A percentile compares a stretch with the other conserved stretches of the same genome.
Evolutionary conservation across 2,797 vertebrate species (phyloP).

Genomic region (Rhinichthys osculus): DNA sequence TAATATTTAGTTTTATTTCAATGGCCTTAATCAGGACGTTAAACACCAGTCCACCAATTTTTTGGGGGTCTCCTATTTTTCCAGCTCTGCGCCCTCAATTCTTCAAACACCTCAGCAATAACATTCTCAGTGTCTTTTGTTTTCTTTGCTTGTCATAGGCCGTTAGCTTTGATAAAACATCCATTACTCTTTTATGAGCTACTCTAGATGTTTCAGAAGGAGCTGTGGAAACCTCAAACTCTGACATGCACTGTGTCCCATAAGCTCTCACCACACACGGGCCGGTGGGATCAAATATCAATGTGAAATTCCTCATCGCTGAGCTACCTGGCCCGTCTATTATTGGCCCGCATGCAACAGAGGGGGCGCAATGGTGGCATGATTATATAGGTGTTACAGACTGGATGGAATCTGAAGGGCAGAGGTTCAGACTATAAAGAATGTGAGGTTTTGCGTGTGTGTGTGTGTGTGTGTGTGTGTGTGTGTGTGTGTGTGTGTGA

Average conservation of each 20-base stretch:
- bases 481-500: no score
- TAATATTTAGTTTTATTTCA: constrained; percentile 9
- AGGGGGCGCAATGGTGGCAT: constrained; percentile 64
- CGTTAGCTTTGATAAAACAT: constrained; percentile 48
- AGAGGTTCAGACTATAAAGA: constrained; percentile 39
- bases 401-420: constrained; percentile 51
- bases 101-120: constrained; percentile 27
- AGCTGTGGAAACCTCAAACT: constrained; percentile 30
- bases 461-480: neutral
- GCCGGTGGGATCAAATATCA: constrained; percentile 62
- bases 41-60: neutral
- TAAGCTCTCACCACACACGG: constrained; percentile 65
- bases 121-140: constrained; percentile 27
- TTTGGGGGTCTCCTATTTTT: constrained; percentile 2
- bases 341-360: constrained; percentile 68
- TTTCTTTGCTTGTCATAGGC: constrained; percentile 35
- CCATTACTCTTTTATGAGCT: constrained; percentile 46
- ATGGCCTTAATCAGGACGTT: neutral
- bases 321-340: constrained; percentile 74
- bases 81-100: neutral
- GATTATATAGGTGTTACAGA: constrained; percentile 70
- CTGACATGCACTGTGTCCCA: constrained; percentile 65
- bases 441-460: constrained; percentile 16
- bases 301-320: constrained; percentile 81
- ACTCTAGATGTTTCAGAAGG: constrained; percentile 25